phyloP scores from a whole-genome alignment of 2,113 vertebrate genomes.

The Actenoides hombroni region DNA sequence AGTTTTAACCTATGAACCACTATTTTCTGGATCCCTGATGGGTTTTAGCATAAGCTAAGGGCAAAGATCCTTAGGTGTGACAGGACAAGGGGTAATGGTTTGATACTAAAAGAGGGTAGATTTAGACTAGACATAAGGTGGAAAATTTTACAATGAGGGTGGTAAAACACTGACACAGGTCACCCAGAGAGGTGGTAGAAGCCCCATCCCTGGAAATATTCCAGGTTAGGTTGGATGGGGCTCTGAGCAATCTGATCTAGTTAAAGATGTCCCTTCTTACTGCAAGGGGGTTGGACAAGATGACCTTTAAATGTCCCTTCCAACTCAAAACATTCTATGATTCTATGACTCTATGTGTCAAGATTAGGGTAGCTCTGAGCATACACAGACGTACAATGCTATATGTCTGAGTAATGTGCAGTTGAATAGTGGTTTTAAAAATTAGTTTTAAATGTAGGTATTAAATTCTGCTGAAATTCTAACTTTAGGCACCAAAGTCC shows the following conservation, averaged over 20 bases:
- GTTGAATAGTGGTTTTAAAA: not conserved
- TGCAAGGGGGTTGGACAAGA: not conserved
- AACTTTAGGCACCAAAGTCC: not conserved
- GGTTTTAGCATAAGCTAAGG: not conserved
- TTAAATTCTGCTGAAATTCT: not conserved
- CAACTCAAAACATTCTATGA: not conserved
- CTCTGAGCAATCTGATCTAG: not conserved
- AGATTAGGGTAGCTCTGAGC: not conserved
- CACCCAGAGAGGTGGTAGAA: not conserved
- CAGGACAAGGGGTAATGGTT: not conserved
- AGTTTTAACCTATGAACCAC: fast-evolving
- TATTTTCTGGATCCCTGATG: not conserved
- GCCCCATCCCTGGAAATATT: not conserved
- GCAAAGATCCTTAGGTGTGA: not conserved
- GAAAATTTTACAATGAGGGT: not conserved
- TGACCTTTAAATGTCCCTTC: not conserved
- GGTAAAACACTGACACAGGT: not conserved
- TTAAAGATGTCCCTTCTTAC: not conserved
- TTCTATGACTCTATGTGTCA: not conserved
- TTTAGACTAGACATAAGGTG: not conserved
- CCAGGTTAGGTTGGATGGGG: not conserved
- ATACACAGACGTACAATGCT: not conserved
- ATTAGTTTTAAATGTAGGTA: not conserved
- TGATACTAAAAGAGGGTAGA: not conserved
- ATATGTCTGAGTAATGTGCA: not conserved